A percentile compares a stretch with the other conserved stretches of the same genome.
Conservation (phyloP, 2,888 invertebrate species). For the Tiphia femorata region DNA sequence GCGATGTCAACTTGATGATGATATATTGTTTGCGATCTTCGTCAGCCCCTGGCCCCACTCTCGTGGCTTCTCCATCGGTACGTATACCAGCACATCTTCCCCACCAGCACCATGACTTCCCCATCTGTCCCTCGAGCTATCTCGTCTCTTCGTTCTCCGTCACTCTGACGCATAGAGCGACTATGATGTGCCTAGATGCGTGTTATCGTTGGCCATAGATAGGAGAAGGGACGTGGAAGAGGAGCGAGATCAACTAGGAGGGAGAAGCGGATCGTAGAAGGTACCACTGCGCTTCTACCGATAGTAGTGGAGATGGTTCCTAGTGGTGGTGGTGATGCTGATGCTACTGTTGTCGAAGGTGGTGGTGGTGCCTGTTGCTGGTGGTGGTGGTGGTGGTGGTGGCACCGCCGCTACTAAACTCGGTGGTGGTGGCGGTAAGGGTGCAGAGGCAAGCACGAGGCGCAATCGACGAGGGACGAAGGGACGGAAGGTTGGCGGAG, state of each 20-base stretch:
- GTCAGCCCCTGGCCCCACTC: slow-evolving; percentile 52
- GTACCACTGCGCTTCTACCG: too few relatives aligned
- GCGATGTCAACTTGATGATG: slow-evolving; percentile 65
- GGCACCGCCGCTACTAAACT: too few relatives aligned
- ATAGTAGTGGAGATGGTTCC: too few relatives aligned
- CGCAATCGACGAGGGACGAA: slow-evolving; percentile 7
- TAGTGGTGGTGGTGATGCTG: too few relatives aligned
- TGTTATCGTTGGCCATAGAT: neutral
- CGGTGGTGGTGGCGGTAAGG: neutral
- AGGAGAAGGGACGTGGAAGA: neutral
- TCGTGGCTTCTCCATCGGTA: slow-evolving; percentile 30
- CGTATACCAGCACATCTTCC: slow-evolving; percentile 21
- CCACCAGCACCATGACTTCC: too few relatives aligned
- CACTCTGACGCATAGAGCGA: neutral
- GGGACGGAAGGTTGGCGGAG: neutral
- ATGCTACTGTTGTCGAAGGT: too few relatives aligned
- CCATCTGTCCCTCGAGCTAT: too few relatives aligned
- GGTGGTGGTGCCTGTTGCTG: too few relatives aligned
- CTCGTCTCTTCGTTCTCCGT: neutral
- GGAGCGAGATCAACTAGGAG: neutral
- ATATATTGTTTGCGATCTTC: slow-evolving; percentile 65
- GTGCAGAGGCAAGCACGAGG: slow-evolving; percentile 1
- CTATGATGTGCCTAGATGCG: too few relatives aligned
- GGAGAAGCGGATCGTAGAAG: neutral
- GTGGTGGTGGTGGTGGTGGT: too few relatives aligned